These are phyloP conservation scores for Ambastaia sidthimunki DNA, from an alignment of 2,797 vertebrate genomes.

Conservation along the genomic window DNA sequence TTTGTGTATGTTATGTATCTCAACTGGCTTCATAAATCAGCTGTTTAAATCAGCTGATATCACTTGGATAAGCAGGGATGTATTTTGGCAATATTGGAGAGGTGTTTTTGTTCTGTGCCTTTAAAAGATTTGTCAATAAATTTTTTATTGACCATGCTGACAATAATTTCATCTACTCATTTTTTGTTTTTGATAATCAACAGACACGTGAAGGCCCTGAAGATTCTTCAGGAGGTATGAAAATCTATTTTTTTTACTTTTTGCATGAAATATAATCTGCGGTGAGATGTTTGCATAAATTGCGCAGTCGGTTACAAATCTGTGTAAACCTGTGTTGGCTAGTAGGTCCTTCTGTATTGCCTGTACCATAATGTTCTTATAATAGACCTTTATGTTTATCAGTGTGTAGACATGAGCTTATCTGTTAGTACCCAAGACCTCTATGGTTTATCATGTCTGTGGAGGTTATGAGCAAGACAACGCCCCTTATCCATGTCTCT, in stretches of 20 bases:
- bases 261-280: background rate
- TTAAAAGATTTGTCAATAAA: background rate
- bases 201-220: constrained; percentile 90
- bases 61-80: background rate
- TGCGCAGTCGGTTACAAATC: background rate
- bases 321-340: background rate
- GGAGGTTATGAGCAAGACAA: constrained; percentile 31
- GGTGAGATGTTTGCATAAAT: constrained; percentile 8
- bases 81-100: background rate
- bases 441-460: background rate
- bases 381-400: constrained; percentile 3
- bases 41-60: constrained; percentile 2
- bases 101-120: background rate
- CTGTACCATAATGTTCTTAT: background rate
- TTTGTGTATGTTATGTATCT: constrained; percentile 2
- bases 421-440: background rate
- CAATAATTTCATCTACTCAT: constrained; percentile 8
- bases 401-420: background rate
- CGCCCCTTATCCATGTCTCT: background rate
- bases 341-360: background rate
- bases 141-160: background rate
- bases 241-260: background rate
- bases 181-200: constrained; percentile 66
- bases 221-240: constrained; percentile 84
- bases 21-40: background rate